These are phyloP conservation scores for Haemorhous mexicanus DNA, from an alignment of 2,113 vertebrate species.

Conservation along the genomic window DNA sequence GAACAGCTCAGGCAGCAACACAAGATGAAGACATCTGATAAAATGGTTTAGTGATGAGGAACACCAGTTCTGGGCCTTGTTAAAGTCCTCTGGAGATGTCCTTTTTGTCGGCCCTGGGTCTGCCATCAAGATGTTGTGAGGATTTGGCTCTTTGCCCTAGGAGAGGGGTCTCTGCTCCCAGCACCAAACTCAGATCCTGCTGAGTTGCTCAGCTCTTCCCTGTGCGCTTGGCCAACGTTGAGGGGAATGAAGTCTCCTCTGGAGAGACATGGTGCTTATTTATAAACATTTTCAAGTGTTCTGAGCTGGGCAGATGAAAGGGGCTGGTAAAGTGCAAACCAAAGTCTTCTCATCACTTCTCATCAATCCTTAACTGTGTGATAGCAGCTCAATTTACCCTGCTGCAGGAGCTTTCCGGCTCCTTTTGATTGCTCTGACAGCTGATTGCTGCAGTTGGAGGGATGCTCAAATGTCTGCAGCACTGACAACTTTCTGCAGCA, in stretches of 20 bases:
- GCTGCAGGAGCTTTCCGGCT: neutral
- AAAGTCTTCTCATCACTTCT: neutral
- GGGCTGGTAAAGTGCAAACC: neutral
- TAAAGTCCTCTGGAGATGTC: neutral
- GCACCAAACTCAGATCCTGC: neutral
- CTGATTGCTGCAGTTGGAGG: neutral
- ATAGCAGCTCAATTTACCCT: neutral
- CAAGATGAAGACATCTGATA: neutral
- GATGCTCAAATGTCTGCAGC: neutral
- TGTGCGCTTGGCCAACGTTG: neutral
- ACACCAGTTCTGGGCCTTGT: neutral
- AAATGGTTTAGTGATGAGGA: neutral
- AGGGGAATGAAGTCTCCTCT: neutral
- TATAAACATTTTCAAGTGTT: slow-evolving; percentile 4
- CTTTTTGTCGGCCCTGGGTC: neutral
- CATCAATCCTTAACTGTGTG: neutral
- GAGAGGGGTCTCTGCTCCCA: neutral
- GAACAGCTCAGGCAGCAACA: neutral
- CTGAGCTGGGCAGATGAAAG: neutral
- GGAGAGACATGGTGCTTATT: neutral
- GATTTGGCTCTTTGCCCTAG: neutral
- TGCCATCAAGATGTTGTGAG: neutral
- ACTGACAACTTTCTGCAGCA: neutral
- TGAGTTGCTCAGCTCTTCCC: neutral
- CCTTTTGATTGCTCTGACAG: neutral